Evolutionary conservation across 1,140 invertebrate species (phyloP), one percentile per base, ranked within the genome.

Genomic region (Caenorhabditis latens): DNA sequence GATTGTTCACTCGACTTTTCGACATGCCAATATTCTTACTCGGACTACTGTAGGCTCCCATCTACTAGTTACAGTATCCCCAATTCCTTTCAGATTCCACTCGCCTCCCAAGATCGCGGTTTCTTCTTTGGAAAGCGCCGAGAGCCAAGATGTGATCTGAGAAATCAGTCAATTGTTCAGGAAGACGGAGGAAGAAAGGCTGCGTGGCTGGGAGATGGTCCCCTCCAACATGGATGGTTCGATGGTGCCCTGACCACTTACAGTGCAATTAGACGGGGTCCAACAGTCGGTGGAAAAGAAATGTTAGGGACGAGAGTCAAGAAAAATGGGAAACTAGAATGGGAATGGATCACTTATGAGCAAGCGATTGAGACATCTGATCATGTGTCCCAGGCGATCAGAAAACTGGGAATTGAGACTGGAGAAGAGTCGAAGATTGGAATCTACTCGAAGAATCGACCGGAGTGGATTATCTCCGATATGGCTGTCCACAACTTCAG

Each of bases 161-260:
- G 24, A 24, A 14, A 79, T 5, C 71, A 79, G 24, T 79, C 71
- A 7, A 79, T 79, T 16, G 46, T 79, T 7, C 71, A 79, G 42
- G 71, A 79, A 79, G 71, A 79, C 14, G 71, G 71, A 8, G 71
- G 71, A 50, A 50, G 71, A n/a, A 79, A 79, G n/a, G 71, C 71
- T 21, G 71, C 71, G 2, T 79, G 71, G 71, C 46, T 79, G n/a
- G 40, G 40, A 48, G 71, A 79, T 50, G 71, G 46, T 24, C 71
- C 71, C 5, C 40, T 79, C 11, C 43, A 79, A 53, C 71, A 50
- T 42, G 43, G 71, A 11, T 79, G 43, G 71, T 48, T 79, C 24
- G 46, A 79, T 8, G 71, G 46, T 7, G 46, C 40, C 11, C 40
- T 50, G n/a, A 79, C 71, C 4, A 79, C 71, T 2, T 79, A 79